phyloP scores from a whole-genome alignment of 2,888 invertebrate species.

The Galeopsomyia nigrocyanea region DNA sequence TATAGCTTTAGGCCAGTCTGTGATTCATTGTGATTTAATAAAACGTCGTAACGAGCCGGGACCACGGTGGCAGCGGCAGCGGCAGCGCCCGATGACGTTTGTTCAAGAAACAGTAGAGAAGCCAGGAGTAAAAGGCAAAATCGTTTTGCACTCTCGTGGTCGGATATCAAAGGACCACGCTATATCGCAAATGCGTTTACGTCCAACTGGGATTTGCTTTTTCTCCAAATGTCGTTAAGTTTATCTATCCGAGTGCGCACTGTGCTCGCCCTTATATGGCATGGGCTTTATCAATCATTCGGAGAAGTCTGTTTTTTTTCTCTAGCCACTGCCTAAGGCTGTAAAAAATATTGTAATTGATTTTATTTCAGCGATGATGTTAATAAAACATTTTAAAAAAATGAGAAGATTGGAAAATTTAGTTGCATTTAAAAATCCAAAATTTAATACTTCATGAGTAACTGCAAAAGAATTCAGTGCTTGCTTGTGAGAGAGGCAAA shows the following conservation, averaged over 20 bases:
- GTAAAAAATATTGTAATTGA: no score
- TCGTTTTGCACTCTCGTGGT: slow-evolving; percentile 6
- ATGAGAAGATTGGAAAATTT: no score
- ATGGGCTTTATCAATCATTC: no score
- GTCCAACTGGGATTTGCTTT: slow-evolving; percentile 6
- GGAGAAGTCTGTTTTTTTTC: no score
- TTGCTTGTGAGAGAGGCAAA: not conserved
- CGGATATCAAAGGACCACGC: slow-evolving; percentile 24
- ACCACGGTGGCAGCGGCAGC: slow-evolving; percentile 1
- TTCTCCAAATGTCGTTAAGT: slow-evolving; percentile 26
- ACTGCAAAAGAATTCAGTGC: no score
- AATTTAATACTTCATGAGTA: no score
- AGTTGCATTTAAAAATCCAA: no score
- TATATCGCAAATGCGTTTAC: slow-evolving; percentile 12
- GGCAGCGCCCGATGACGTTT: slow-evolving; percentile 23
- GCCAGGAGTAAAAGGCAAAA: slow-evolving; percentile 4
- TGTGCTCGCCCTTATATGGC: no score
- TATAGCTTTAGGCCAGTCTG: slow-evolving; percentile 38
- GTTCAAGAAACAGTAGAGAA: not conserved
- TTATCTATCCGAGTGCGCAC: not conserved
- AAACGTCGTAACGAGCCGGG: slow-evolving; percentile 35
- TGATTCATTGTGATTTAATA: slow-evolving; percentile 49
- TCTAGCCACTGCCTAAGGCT: no score
- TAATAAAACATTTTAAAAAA: no score
- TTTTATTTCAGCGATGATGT: no score